Conservation (phyloP, 2,888 invertebrate genomes). For the Yponomeuta evonymella region DNA sequence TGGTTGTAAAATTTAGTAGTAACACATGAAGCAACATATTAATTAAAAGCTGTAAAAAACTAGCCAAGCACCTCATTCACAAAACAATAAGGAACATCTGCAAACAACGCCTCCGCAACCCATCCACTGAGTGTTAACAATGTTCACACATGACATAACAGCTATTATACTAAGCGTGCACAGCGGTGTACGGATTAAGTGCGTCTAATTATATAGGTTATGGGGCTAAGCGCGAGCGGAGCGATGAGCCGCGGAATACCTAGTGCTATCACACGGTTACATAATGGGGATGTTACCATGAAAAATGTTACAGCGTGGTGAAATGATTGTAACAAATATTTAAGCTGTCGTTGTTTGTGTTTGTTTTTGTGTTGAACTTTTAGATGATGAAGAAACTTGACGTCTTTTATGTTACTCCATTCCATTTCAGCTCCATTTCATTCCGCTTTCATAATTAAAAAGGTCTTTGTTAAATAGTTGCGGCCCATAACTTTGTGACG, state of each 20-base stretch:
- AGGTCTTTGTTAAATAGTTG: no score
- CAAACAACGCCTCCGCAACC: neutral
- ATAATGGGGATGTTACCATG: neutral
- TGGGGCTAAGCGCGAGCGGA: constrained; percentile 1
- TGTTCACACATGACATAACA: constrained; percentile 1
- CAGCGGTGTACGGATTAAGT: neutral
- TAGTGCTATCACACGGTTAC: neutral
- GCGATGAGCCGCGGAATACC: neutral
- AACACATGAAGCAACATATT: no score
- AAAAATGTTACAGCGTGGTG: neutral
- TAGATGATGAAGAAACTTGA: no score
- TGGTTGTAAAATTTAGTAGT: no score
- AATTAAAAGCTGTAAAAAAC: no score
- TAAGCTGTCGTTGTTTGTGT: no score
- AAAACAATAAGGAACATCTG: neutral
- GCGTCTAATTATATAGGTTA: constrained; percentile 8
- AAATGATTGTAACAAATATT: neutral
- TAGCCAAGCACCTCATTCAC: neutral
- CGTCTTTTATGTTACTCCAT: no score
- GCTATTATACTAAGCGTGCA: neutral
- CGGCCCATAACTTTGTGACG: no score
- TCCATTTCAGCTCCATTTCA: no score
- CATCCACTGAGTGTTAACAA: neutral
- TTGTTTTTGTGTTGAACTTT: no score
- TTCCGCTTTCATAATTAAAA: no score